Evolutionary conservation across 2,888 invertebrate genomes (phyloP).

Genomic region (Frankliniella intonsa): DNA sequence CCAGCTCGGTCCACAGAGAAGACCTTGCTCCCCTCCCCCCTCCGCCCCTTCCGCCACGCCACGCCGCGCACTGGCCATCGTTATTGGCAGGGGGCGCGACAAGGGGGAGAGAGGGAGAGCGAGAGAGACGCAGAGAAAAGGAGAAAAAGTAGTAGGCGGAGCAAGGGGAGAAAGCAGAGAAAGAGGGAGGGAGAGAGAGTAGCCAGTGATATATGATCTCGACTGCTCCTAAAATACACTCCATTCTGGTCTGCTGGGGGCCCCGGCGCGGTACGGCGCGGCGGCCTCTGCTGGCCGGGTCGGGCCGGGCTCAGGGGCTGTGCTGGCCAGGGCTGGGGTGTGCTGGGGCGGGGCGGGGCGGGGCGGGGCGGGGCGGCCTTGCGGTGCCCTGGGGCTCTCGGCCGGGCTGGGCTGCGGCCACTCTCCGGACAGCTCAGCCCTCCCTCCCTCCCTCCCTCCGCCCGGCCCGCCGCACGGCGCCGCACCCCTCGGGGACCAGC

Average conservation of each 20-base stretch:
- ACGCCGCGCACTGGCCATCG: slow-evolving; percentile 11
- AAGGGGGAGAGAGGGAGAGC: neutral
- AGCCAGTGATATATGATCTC: slow-evolving; percentile 26
- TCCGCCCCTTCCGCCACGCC: neutral
- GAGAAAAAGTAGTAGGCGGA: neutral
- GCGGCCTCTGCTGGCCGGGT: neutral
- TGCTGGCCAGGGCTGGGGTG: neutral
- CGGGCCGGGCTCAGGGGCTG: neutral
- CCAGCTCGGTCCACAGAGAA: neutral
- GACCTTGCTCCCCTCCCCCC: neutral
- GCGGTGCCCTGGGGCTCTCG: neutral
- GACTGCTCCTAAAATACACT: slow-evolving; percentile 26
- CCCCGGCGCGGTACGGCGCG: neutral
- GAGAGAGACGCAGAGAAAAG: neutral
- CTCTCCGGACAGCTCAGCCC: slow-evolving; percentile 22
- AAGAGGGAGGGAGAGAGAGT: neutral
- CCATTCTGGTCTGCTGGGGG: slow-evolving; percentile 2
- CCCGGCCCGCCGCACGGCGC: neutral
- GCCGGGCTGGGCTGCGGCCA: slow-evolving; percentile 6
- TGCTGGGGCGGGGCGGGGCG: neutral
- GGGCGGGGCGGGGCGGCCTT: neutral
- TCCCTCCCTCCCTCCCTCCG: neutral
- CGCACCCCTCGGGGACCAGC: neutral
- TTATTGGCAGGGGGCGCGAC: slow-evolving; percentile 6
- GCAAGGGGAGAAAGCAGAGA: neutral